Evolutionary conservation across 2,113 vertebrate genomes (phyloP).

Genomic region (Corythoichthys haematopterus): DNA sequence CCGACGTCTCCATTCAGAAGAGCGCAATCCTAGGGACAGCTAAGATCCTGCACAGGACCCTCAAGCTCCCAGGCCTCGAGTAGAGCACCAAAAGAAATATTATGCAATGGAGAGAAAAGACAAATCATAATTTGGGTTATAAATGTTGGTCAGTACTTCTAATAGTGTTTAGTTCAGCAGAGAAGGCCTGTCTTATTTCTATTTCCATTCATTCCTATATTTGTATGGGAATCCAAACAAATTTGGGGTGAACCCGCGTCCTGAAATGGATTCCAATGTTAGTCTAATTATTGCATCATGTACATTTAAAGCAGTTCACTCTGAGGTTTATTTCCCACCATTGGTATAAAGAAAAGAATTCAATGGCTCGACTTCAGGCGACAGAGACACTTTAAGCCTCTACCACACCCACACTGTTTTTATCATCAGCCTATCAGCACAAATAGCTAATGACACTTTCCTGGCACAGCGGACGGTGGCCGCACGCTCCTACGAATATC

Average conservation of each 20-base stretch:
- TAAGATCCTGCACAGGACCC: too few species aligned
- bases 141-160: too few species aligned
- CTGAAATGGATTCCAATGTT: neutral
- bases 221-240: neutral
- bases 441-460: slow-evolving; percentile 46
- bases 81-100: too few species aligned
- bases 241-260: neutral
- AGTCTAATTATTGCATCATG: neutral
- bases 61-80: too few species aligned
- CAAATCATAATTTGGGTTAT: too few species aligned
- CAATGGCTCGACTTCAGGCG: slow-evolving; percentile 41
- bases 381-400: slow-evolving; percentile 46
- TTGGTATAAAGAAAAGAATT: slow-evolving; percentile 29
- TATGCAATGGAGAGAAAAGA: neutral
- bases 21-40: too few species aligned
- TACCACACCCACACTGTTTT: slow-evolving; percentile 57
- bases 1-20: too few species aligned
- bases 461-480: slow-evolving; percentile 36
- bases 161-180: too few species aligned
- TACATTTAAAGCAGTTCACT: neutral
- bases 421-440: slow-evolving; percentile 49
- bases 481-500: slow-evolving; percentile 12
- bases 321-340: slow-evolving; percentile 7
- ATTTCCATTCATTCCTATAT: neutral
- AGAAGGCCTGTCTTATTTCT: neutral